A percentile compares a stretch with the other conserved stretches of the same genome.
Conservation (phyloP, 2,888 invertebrate species). For the Deilephila porcellus region DNA sequence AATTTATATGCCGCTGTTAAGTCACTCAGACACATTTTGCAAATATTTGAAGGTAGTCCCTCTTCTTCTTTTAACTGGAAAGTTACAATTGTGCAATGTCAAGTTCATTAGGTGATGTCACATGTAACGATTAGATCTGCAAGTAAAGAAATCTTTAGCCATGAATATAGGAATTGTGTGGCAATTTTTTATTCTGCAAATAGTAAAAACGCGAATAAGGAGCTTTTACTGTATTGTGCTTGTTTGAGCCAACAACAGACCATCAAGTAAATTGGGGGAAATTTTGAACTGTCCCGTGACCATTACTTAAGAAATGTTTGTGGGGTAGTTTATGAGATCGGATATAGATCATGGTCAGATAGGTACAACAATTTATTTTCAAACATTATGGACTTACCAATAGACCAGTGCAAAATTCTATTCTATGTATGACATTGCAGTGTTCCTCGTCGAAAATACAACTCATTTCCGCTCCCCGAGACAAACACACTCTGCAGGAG, state of each 20-base stretch:
- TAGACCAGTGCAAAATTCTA: slow-evolving; percentile 29
- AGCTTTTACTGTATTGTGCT: too few relatives aligned
- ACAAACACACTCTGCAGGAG: slow-evolving; percentile 28
- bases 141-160: too few relatives aligned
- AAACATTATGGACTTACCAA: slow-evolving; percentile 11
- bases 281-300: too few relatives aligned
- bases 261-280: too few relatives aligned
- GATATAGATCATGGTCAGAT: not conserved
- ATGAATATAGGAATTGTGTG: too few relatives aligned
- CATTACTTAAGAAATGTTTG: not conserved
- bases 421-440: slow-evolving; percentile 8
- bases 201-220: too few relatives aligned
- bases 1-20: slow-evolving; percentile 55
- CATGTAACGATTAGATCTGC: too few relatives aligned
- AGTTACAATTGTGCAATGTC: not conserved
- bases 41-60: slow-evolving; percentile 44
- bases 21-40: slow-evolving; percentile 50
- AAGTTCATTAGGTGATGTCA: not conserved
- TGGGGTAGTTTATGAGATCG: not conserved
- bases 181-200: too few relatives aligned
- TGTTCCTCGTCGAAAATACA: slow-evolving; percentile 13
- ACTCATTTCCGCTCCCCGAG: slow-evolving; percentile 14
- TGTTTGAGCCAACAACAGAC: too few relatives aligned
- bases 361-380: not conserved
- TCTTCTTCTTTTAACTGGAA: slow-evolving; percentile 23